A percentile compares a stretch with the other conserved stretches of the same genome.
Evolutionary conservation across 2,113 vertebrate genomes (phyloP).

Genomic region (Paradoxurus hermaphroditus): DNA sequence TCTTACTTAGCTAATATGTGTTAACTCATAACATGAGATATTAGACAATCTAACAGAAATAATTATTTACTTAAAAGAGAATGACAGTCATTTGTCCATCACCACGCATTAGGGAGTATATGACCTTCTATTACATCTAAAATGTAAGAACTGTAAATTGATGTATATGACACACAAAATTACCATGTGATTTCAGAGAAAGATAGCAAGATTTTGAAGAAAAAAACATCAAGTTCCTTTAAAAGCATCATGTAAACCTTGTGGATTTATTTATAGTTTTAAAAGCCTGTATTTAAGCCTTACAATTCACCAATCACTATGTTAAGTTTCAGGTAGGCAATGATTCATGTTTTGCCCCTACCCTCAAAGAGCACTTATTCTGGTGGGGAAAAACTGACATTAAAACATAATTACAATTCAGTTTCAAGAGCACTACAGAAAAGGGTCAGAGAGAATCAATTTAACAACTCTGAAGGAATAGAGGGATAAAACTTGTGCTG

Average conservation of each 20-base stretch:
- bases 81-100: not conserved
- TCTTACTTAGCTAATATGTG: not conserved
- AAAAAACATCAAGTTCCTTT: not conserved
- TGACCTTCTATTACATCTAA: not conserved
- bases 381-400: conserved; percentile 13
- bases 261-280: not conserved
- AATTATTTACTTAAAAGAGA: not conserved
- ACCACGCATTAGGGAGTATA: not conserved
- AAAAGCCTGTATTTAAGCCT: not conserved
- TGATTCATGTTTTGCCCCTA: conserved; percentile 23
- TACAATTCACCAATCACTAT: not conserved
- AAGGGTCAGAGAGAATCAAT: not conserved
- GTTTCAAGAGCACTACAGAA: not conserved
- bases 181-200: not conserved
- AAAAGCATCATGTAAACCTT: not conserved
- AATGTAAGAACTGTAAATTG: not conserved
- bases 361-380: conserved; percentile 23
- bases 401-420: conserved; percentile 53
- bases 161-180: not conserved
- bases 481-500: not conserved
- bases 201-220: not conserved
- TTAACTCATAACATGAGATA: not conserved
- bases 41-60: not conserved
- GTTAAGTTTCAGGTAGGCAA: not conserved
- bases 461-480: not conserved